Base-by-base conservation (phyloP, 1,140 invertebrate genomes). In the Calycopis cecrops region DNA sequence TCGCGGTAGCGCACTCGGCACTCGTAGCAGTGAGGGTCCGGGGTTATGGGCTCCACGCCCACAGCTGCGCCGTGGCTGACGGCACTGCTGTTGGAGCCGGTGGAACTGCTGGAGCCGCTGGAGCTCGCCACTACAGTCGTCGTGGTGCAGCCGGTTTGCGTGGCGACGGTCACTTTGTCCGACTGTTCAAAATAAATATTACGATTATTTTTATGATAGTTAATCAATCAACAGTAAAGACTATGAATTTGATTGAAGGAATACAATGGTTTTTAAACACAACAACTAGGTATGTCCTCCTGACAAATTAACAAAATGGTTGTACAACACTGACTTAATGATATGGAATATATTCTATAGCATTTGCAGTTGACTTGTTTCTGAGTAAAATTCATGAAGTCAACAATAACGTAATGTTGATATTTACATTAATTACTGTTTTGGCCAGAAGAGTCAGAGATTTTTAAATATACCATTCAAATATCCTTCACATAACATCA, bases 1-100 rank as follows among this genome's bases (percentile, higher is more conserved):
- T 99, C 97, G 56, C 94, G 89, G 86, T 96, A 98, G 51, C 95
- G 91, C 10, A 96, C 93, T 80, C 95, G 95, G 83, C 97, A 99
- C 81, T 98, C 95, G 77, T 95, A 94, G 88, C 97, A 99, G 74
- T 97, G 93, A 3, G 93, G 92, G 74, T 98, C 96, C 3, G 92
- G 88, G 0, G 92, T 92, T 80, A 96, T 91, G 0, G 77, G 68
- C 38, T 79, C 79, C 0, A 50, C 34, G 14, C 35, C 38, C 1
- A 48, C 35, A 35, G 28, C 44, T 0, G 58, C 18, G 1, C 55
- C 38, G 28, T 59, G 57, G 18, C 47, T 40, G 9, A 55, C 50
- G 21, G 21, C 21, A 28, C 21, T 3, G 21, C 21, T 34, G 42
- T 12, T n/a, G 49, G 50, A 49, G 37, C 49, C 11, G 65, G 51